Base-by-base conservation (phyloP, 2,113 vertebrate species). In the Rhinogobius similis region DNA sequence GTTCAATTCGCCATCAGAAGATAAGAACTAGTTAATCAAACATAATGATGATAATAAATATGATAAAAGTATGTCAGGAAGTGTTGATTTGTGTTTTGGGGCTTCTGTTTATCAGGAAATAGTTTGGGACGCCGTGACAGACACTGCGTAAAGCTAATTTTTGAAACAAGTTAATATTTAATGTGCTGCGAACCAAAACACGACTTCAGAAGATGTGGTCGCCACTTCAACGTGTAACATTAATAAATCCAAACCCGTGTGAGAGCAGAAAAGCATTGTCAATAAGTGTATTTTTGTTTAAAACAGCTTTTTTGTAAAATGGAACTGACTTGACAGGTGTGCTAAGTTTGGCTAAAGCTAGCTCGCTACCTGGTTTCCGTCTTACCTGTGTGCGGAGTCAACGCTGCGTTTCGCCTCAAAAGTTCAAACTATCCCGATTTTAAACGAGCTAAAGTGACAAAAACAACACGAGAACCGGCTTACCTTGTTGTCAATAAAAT, bases 341-440 rank as follows among this genome's bases (percentile, higher is more conserved):
- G 73, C 68, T 73, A 79, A 69, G 23, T 29, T 2, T 56, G 61
- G 68, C 65, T 66, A 72, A 32, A 16, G 63, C 16, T 3, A 16
- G n/a, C 83, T 63, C 11, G n/a, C 39, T 79, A 86, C 82, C 89
- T 82, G 70, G 39, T 62, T 70, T 75, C 76, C 56, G 55, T 39
- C 76, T 81, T 79, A 93, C 93, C 93, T 93, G 91, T 72, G 85
- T 5, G 73, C 67, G 91, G 32, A 36, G 91, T 88, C 91, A 46
- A n/a, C 38, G 55, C 64, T 12, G 9, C 16, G 71, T 77, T 86
- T 92, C 88, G 89, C 85, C 77, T 73, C 59, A 72, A 81, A 79
- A 76, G 73, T 72, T 46, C 0, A 71, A 43, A 65, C 41, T 0
- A 23, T 5, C 2, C 11, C 67, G 84, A 82, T 70, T 85, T 82